Conservation (phyloP, 2,113 vertebrate species). For the Aspidoscelis tigris region DNA sequence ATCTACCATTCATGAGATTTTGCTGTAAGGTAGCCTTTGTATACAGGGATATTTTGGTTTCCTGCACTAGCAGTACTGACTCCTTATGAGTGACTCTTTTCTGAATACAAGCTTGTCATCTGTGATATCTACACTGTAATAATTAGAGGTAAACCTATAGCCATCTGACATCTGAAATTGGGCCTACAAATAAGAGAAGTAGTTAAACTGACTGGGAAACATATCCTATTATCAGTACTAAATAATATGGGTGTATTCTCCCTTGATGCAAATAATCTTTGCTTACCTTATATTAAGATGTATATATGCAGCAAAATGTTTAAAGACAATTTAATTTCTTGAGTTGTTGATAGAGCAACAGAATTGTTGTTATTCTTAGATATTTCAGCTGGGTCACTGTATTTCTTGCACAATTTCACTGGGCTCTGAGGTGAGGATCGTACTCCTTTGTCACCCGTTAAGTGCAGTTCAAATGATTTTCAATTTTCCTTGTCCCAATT, state of each 20-base stretch:
- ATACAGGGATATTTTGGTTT: neutral
- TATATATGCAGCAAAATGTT: neutral
- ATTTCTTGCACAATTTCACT: slow-evolving; percentile 6
- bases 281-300: neutral
- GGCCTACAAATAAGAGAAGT: neutral
- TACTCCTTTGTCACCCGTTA: slow-evolving; percentile 34
- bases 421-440: slow-evolving; percentile 4
- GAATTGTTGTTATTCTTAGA: neutral
- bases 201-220: neutral
- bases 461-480: slow-evolving; percentile 55
- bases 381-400: neutral
- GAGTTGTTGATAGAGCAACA: neutral
- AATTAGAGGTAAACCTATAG: neutral
- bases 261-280: neutral
- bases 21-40: too few species aligned
- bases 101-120: neutral
- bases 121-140: neutral
- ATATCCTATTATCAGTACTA: neutral
- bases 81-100: neutral
- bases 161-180: neutral
- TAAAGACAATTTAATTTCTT: neutral
- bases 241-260: neutral
- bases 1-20: too few species aligned
- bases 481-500: slow-evolving; percentile 9
- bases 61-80: neutral